Base-by-base conservation (phyloP, 2,888 invertebrate genomes). In the Ryuthela nishihirai region DNA sequence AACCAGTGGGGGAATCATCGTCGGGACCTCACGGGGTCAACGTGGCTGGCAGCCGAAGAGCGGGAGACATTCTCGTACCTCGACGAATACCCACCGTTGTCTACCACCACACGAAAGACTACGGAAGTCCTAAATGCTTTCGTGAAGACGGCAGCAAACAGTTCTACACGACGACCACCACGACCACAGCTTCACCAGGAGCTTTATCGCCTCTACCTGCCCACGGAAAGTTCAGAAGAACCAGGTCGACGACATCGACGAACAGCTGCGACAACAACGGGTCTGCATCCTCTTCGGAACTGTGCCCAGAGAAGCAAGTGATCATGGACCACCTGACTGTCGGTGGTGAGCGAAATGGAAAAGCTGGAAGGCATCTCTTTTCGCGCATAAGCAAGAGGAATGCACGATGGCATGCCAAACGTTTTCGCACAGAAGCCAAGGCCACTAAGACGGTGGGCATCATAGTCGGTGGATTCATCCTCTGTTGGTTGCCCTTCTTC, bases 401-500 rank as follows among this genome's bases (percentile, higher is more conserved):
- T 73, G 88, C 92, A 62, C 92, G 91, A 73, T 88, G 89, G 3
- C 76, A 78, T 81, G 90, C 91, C 63, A 90, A 90, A 73, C 83
- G 91, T 42, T 92, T 92, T 74, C 83, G 88, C 4, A 91, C 92
- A 86, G 95, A 97, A 74, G 94, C 94, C 0, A 95, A 95, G 77
- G 95, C 95, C 0, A 94, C 95, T 2, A 95, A 95, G 75, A 95
- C 95, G 0, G 79, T 97, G 47, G 95, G 92, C 60, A 94, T 98
- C 65, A 97, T 98, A 64, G 95, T 98, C 3, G 97, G 97, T 1
- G 89, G 93, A 40, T 98, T 98, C 77, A 92, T 95, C 52, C 82
- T 88, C 70, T 98, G 97, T 75, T 98, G 97, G 97, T 80, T 93
- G 53, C 95, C 95, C 0, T 97, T 97, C 79, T 94, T 97, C 78